Percentiles rank a stretch among this genome's conserved stretches.
These are phyloP conservation scores for Pantherophis alleghaniensis DNA, from an alignment of 2,797 vertebrate genomes.

Conservation along the genomic window DNA sequence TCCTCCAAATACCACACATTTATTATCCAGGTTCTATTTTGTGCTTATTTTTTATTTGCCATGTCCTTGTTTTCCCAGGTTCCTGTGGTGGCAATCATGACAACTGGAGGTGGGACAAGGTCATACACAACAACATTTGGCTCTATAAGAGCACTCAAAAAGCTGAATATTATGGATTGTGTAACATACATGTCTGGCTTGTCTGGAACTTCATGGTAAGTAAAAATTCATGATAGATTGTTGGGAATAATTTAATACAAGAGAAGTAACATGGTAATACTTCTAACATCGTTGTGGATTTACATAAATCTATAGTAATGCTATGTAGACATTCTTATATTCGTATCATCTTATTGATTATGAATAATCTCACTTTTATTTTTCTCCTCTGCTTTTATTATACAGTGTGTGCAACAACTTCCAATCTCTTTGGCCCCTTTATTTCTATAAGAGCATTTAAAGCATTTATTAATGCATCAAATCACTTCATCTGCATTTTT, in stretches of 20 bases:
- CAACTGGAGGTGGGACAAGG: conserved; percentile 82
- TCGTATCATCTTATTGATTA: background rate
- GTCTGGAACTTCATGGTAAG: conserved; percentile 88
- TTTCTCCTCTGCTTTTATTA: background rate
- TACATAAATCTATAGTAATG: background rate
- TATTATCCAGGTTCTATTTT: background rate
- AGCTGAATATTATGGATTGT: conserved; percentile 78
- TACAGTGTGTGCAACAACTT: background rate
- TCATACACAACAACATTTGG: conserved; percentile 82
- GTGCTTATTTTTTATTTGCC: background rate
- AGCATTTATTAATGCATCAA: background rate
- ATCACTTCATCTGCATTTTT: background rate
- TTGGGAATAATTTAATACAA: background rate
- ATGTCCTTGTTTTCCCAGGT: conserved; percentile 68
- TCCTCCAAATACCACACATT: too few relatives aligned
- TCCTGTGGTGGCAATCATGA: conserved; percentile 80
- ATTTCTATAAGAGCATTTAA: background rate
- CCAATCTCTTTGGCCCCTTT: background rate
- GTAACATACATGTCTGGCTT: conserved; percentile 80
- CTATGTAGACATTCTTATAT: background rate
- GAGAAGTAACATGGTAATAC: background rate
- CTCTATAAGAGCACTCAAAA: conserved; percentile 78
- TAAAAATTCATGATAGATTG: fast-evolving
- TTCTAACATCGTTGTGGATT: background rate
- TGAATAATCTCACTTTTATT: background rate